Evolutionary conservation across 1,140 invertebrate genomes (phyloP).

Genomic region (Liolophura sinensis): DNA sequence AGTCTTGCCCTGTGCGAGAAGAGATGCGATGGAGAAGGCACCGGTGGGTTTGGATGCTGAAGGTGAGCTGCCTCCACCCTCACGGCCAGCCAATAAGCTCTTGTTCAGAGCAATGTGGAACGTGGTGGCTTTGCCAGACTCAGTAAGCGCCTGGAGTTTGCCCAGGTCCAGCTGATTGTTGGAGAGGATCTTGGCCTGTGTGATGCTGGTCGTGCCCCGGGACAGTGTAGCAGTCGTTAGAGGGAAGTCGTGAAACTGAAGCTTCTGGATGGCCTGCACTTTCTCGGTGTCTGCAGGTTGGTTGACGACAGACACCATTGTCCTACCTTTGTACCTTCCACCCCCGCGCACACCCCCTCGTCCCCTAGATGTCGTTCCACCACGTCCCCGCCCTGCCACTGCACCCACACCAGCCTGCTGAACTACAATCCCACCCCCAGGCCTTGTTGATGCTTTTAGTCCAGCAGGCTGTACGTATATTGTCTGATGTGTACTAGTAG

Average conservation of each 20-base stretch:
- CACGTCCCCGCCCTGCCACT: not conserved
- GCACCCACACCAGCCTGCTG: too few relatives aligned
- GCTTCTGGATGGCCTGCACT: conserved; percentile 35
- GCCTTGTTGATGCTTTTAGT: too few relatives aligned
- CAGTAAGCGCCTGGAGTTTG: conserved; percentile 6
- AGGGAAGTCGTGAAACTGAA: conserved; percentile 47
- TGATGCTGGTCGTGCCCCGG: conserved; percentile 5
- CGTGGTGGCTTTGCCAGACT: conserved; percentile 6
- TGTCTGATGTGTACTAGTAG: too few relatives aligned
- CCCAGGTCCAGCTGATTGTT: conserved; percentile 6
- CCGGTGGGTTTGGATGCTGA: not conserved
- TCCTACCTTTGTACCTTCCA: not conserved
- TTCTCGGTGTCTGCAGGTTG: conserved; percentile 21
- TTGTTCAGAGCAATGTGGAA: conserved; percentile 7
- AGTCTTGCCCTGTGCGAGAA: not conserved
- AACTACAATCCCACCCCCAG: too few relatives aligned
- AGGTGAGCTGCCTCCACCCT: not conserved
- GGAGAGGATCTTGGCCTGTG: conserved; percentile 14
- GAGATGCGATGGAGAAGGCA: not conserved
- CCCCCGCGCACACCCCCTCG: not conserved
- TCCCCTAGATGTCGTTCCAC: not conserved
- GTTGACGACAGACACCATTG: not conserved
- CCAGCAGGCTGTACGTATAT: too few relatives aligned
- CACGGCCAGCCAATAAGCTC: not conserved
- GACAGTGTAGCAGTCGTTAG: conserved; percentile 33